Conservation (phyloP, 1,140 invertebrate species). For the Zophobas atratus region DNA sequence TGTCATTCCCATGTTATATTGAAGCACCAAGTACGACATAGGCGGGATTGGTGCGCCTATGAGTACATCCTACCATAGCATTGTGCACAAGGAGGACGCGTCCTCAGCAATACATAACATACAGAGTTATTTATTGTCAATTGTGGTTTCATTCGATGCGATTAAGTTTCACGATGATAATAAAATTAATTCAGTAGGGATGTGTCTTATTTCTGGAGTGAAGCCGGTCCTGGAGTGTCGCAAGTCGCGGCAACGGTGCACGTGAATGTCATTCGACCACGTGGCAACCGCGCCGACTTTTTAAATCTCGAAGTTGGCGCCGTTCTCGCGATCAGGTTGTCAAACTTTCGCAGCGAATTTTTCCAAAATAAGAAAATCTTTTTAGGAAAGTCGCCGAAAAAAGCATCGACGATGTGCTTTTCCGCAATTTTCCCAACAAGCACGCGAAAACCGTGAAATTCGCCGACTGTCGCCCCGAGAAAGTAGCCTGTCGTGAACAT, state of each 20-base stretch:
- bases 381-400: neutral
- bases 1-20: conserved; percentile 22
- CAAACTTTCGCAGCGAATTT: conserved; percentile 29
- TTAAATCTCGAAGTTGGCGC: conserved; percentile 31
- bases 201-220: conserved; percentile 1
- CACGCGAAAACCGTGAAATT: conserved; percentile 5
- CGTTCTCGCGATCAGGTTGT: conserved; percentile 28
- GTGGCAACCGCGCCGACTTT: conserved; percentile 1
- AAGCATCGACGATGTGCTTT: neutral
- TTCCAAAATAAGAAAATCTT: conserved; percentile 25
- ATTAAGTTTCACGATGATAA: conserved; percentile 25
- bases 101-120: conserved; percentile 32
- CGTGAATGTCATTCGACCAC: neutral
- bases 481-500: conserved; percentile 10
- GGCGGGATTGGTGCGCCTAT: neutral
- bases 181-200: conserved; percentile 8
- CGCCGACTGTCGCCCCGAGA: neutral
- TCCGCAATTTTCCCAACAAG: neutral
- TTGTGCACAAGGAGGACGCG: neutral
- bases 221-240: neutral
- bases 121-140: conserved; percentile 18
- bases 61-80: neutral
- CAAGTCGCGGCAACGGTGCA: neutral
- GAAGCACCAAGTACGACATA: conserved; percentile 7
- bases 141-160: conserved; percentile 18